Evolutionary conservation across 2,888 invertebrate genomes (phyloP), one percentile per base, ranked within the genome.

Genomic region (Nasonovia ribisnigri): DNA sequence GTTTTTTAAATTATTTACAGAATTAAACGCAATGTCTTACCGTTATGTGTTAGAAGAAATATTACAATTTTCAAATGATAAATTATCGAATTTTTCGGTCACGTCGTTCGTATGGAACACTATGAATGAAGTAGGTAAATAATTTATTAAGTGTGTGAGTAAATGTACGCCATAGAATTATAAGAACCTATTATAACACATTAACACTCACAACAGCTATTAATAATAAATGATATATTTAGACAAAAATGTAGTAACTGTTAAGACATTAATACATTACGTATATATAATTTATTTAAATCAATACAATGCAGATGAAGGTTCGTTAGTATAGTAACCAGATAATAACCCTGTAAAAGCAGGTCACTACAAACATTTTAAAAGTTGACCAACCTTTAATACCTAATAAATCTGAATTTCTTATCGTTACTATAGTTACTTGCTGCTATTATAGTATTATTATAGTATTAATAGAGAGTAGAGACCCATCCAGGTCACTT

Each of bases 61-160:
- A 88, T 93, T 93, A 42, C 54, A 60, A 84, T 93, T 93, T 93
- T 93, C 93, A 57, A 57, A n/a, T 20, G 48, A 86, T 84, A 88
- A 93, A 86, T 26, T 84, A 54, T 11, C 11, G 24, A 90, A 90
- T 93, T 93, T 89, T 42, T 24, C 84, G 11, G 57, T 93, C 29
- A 86, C 93, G 8, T 93, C 93, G 48, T 88, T 93, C 42, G 48
- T 90, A 42, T 93, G 93, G 93, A 93, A 93, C 57, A 93, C 36
- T 42, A 3, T 60, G 20, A 93, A 93, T 46, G 93, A 93, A 93
- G 93, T 93, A 84, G 0, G 36, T 77, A 46, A 46, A 90, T 48
- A 36, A n/a, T 77, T 24, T 36, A 51, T 36, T 10, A 46, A 11
- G 46, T 20, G 54, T 24, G 13, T 60, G n/a, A n/a, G 11, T 29